Evolutionary conservation across 2,888 invertebrate species (phyloP).

Genomic region (Athalia cordata): DNA sequence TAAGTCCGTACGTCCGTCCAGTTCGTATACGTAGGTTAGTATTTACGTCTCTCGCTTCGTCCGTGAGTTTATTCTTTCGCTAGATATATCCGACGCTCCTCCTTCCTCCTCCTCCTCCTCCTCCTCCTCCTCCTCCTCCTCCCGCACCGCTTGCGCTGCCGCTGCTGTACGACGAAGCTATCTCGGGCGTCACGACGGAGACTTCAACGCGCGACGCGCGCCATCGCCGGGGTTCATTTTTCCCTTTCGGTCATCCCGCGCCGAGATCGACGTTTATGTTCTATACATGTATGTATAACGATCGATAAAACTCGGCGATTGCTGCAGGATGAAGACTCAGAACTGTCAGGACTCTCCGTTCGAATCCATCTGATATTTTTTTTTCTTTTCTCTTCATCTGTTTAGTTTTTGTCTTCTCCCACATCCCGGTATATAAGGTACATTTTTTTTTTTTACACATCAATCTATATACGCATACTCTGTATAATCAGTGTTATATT

Average conservation of each 20-base stretch:
- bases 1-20: not conserved
- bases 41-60: not conserved
- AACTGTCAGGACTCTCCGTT: not conserved
- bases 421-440: too few species aligned
- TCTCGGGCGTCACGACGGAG: constrained; percentile 58
- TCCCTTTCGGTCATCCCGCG: not conserved
- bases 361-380: too few species aligned
- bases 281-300: not conserved
- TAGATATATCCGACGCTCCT: not conserved
- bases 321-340: not conserved
- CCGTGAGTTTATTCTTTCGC: constrained; percentile 14
- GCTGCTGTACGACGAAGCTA: not conserved
- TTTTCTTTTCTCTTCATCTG: too few species aligned
- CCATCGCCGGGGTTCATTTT: constrained; percentile 25
- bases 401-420: too few species aligned
- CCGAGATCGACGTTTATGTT: not conserved
- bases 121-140: constrained; percentile 29
- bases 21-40: not conserved
- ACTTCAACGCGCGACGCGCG: constrained; percentile 69
- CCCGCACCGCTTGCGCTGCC: not conserved
- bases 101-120: constrained; percentile 42
- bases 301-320: not conserved
- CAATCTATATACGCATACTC: too few species aligned
- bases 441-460: too few species aligned
- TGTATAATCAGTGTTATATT: too few species aligned